Evolutionary conservation across 2,888 invertebrate genomes (phyloP).

Genomic region (Drosophila greeni): DNA sequence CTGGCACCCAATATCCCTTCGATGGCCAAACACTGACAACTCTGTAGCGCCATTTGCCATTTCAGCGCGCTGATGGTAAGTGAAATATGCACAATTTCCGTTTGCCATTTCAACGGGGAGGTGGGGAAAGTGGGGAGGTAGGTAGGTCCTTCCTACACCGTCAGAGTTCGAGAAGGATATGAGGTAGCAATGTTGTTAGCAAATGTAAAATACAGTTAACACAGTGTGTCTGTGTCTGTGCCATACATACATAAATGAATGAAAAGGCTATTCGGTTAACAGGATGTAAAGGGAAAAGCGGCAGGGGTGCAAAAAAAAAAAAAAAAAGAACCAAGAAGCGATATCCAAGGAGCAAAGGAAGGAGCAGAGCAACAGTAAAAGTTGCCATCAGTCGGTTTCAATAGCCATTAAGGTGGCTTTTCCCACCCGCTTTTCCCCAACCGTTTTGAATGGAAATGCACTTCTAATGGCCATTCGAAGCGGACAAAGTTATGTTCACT

Average conservation of each 20-base stretch:
- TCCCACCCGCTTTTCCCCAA: constrained; percentile 5
- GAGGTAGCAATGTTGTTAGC: constrained; percentile 45
- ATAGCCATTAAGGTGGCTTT: constrained; percentile 52
- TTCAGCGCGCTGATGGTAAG: constrained; percentile 66
- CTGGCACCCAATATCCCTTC: neutral
- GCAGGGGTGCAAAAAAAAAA: neutral
- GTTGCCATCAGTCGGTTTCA: constrained; percentile 45
- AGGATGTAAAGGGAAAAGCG: constrained; percentile 32
- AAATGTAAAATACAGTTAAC: constrained; percentile 56
- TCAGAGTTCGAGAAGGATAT: constrained; percentile 24
- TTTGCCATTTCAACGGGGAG: constrained; percentile 55
- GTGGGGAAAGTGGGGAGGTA: neutral
- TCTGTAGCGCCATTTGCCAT: constrained; percentile 56
- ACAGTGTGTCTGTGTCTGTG: constrained; percentile 14
- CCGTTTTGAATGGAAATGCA: constrained; percentile 56
- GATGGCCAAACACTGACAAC: constrained; percentile 13
- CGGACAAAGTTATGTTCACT: constrained; percentile 63
- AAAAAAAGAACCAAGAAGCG: constrained; percentile 4
- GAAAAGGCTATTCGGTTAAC: constrained; percentile 49
- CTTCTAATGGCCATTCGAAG: constrained; percentile 61
- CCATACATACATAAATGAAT: constrained; percentile 37
- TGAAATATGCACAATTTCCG: constrained; percentile 72
- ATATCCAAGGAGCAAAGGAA: constrained; percentile 16
- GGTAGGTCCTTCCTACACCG: neutral
- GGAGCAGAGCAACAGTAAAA: constrained; percentile 37